Evolutionary conservation across 2,888 invertebrate genomes (phyloP).

Genomic region (Brachyptera risi): DNA sequence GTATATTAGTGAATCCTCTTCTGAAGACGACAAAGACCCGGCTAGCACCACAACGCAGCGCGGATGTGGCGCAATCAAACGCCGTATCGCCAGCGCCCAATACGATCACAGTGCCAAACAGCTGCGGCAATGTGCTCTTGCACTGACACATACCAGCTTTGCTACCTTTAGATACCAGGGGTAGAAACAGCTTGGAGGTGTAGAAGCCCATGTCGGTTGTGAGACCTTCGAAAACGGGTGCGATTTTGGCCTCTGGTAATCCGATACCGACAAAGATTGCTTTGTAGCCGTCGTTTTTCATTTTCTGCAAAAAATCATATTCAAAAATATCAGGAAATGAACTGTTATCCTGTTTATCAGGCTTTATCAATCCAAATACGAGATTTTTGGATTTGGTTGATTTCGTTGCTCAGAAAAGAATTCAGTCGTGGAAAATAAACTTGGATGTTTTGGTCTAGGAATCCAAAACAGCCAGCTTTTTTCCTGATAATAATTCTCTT

Average conservation of each 20-base stretch:
- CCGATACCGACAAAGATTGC: constrained; percentile 86
- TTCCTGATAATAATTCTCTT: too few species aligned
- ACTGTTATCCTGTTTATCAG: too few species aligned
- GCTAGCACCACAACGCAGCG: constrained; percentile 88
- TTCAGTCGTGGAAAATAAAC: too few species aligned
- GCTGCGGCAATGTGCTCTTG: constrained; percentile 64
- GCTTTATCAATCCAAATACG: too few species aligned
- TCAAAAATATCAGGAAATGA: too few species aligned
- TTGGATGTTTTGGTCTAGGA: too few species aligned
- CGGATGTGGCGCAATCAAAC: constrained; percentile 98
- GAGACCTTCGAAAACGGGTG: constrained; percentile 71
- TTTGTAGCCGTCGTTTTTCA: constrained; percentile 64
- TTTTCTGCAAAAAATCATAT: constrained; percentile 47
- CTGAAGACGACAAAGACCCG: constrained; percentile 92
- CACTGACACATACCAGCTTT: constrained; percentile 83
- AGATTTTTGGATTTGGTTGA: too few species aligned
- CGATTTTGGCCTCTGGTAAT: constrained; percentile 81
- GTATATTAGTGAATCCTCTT: constrained; percentile 88
- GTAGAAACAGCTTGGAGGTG: constrained; percentile 92
- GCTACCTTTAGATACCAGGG: constrained; percentile 80
- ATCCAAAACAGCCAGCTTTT: too few species aligned
- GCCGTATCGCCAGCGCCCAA: constrained; percentile 98
- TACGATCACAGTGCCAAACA: constrained; percentile 83
- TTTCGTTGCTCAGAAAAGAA: too few species aligned
- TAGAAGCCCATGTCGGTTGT: constrained; percentile 81